Evolutionary conservation across 2,888 invertebrate genomes (phyloP).

Genomic region (Mesochorus sp.): DNA sequence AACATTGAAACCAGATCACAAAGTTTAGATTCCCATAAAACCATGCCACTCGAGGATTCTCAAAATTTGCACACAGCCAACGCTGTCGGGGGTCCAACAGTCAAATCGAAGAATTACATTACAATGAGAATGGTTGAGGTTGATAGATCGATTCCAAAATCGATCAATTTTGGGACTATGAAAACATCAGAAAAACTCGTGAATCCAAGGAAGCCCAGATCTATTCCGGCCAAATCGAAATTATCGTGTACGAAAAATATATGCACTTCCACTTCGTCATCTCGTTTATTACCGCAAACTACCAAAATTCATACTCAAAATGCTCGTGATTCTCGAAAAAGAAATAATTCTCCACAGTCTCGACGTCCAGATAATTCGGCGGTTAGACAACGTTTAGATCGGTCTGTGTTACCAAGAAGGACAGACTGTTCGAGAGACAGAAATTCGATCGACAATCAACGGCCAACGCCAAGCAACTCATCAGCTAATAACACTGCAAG

Average conservation of each 20-base stretch:
- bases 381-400: not conserved
- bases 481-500: slow-evolving; percentile 8
- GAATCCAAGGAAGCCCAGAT: not conserved
- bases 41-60: not conserved
- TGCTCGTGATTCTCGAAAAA: not conserved
- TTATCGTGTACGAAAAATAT: not conserved
- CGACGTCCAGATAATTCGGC: not conserved
- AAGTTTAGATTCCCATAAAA: slow-evolving; percentile 2
- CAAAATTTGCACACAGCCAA: not conserved
- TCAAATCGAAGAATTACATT: not conserved
- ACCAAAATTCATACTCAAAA: not conserved
- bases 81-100: not conserved
- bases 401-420: not conserved
- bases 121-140: not conserved
- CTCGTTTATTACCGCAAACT: not conserved
- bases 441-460: not conserved
- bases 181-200: not conserved
- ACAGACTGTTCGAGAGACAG: not conserved
- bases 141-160: slow-evolving; percentile 9
- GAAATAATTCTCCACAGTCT: not conserved
- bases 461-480: not conserved
- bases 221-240: not conserved
- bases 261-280: no score
- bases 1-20: not conserved
- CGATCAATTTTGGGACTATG: not conserved